Base-by-base conservation (phyloP, 2,113 vertebrate species). In the Calyptommatus sinebrachiatus region DNA sequence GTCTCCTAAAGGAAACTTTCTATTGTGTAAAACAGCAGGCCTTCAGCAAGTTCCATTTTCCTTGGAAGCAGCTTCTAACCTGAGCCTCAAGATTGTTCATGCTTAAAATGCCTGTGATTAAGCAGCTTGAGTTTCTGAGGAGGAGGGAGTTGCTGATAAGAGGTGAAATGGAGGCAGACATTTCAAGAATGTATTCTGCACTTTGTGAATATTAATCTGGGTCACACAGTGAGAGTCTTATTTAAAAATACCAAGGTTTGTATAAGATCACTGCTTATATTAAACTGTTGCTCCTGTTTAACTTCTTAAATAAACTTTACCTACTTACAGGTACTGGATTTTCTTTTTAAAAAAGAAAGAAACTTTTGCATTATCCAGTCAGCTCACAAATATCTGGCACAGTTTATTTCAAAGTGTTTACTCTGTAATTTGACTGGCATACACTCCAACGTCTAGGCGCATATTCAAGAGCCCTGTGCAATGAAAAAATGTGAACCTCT, bases 361-460 rank as follows among this genome's bases (percentile, higher is more conserved):
- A 50, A 48, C 35, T 63, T 24, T n/a, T 79, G 77, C 62, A 79
- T 79, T 46, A 79, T 63, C 71, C 20, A 71, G 20, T 71, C 62
- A 70, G 53, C 53, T 70, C 31, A 5, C 46, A 35, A 35, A 35
- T 35, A 60, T 21, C 5, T 73, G 50, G 72, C 14, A 70, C 20
- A 63, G 31, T 60, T 78, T n/a, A 35, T 70, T 16, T 78, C 76
- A 70, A 61, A 41, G 20, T 70, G 66, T 78, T 69, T 69, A 53
- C 22, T 41, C 29, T 20, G 18, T 69, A 41, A 70, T 10, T 77
- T 53, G 53, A 78, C 41, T 41, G 67, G 21, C 35, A 63, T 46
- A 12, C 7, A 16, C 69, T 63, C 57, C 71, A 28, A 22, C 20
- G 3, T 21, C 71, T 62, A 76, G n/a, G 48, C 3, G n/a, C 4